These are phyloP conservation scores for Ornithoptera priamus DNA, from an alignment of 2,888 invertebrate species.

Conservation along the genomic window DNA sequence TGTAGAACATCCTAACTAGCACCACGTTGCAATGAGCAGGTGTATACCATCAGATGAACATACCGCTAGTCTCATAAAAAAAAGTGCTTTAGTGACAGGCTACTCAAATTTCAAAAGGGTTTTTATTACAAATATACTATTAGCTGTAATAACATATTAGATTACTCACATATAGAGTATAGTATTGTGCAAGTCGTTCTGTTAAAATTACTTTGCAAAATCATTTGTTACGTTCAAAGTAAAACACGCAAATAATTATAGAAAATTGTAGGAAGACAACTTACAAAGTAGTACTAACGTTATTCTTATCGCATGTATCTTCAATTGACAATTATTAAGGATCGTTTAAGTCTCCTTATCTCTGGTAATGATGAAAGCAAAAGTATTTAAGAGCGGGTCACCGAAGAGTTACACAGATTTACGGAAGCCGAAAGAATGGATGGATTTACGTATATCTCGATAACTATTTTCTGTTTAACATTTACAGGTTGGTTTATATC, in stretches of 20 bases:
- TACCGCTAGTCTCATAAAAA: too few relatives aligned
- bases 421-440: conserved; percentile 2
- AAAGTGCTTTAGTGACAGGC: background rate
- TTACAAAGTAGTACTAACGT: conserved; percentile 4
- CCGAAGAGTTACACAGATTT: background rate
- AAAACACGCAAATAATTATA: background rate
- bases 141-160: background rate
- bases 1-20: too few relatives aligned
- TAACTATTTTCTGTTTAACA: background rate
- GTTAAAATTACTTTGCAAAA: background rate
- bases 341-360: conserved; percentile 15
- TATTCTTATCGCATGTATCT: conserved; percentile 20
- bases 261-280: conserved; percentile 18
- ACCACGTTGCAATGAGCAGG: too few relatives aligned
- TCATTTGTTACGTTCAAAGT: background rate
- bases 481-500: conserved; percentile 1
- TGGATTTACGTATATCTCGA: background rate
- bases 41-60: too few relatives aligned
- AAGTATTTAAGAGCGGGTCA: conserved; percentile 16
- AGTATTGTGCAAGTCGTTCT: background rate
- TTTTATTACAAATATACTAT: background rate
- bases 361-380: background rate
- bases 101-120: background rate
- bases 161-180: background rate
- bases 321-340: conserved; percentile 14